Evolutionary conservation across 2,797 vertebrate genomes (phyloP).

Genomic region (Melanotaenia nigrans): DNA sequence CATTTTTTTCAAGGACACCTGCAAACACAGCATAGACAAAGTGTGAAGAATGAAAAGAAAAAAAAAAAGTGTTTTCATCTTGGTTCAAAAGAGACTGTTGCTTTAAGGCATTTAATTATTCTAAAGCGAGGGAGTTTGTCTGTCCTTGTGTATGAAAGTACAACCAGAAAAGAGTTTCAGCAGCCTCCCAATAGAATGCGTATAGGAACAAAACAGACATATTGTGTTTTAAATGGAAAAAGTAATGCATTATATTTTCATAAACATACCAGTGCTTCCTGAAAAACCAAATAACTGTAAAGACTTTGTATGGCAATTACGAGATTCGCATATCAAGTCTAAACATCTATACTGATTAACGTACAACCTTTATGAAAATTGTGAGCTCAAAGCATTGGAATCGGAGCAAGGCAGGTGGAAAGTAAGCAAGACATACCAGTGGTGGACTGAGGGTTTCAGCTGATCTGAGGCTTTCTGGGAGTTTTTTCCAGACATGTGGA

Average conservation of each 20-base stretch:
- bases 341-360: not conserved
- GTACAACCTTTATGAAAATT: not conserved
- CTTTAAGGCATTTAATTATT: not conserved
- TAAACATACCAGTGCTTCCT: not conserved
- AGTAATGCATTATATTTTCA: not conserved
- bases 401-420: not conserved
- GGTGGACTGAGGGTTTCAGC: not conserved
- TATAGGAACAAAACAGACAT: not conserved
- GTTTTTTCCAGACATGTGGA: too few relatives aligned
- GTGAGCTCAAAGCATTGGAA: not conserved
- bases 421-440: not conserved
- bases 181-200: not conserved
- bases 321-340: not conserved
- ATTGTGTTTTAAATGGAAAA: not conserved
- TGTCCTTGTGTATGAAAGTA: not conserved
- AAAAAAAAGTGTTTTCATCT: not conserved
- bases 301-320: too few relatives aligned
- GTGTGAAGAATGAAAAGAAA: constrained; percentile 13
- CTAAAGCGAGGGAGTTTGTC: not conserved
- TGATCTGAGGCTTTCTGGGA: too few relatives aligned
- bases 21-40: constrained; percentile 47
- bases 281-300: not conserved
- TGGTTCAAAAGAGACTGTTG: constrained; percentile 2
- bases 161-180: not conserved
- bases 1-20: constrained; percentile 83